Evolutionary conservation across 2,797 vertebrate species (phyloP), one percentile per base, ranked within the genome.

Genomic region (Macroramphosus scolopax): DNA sequence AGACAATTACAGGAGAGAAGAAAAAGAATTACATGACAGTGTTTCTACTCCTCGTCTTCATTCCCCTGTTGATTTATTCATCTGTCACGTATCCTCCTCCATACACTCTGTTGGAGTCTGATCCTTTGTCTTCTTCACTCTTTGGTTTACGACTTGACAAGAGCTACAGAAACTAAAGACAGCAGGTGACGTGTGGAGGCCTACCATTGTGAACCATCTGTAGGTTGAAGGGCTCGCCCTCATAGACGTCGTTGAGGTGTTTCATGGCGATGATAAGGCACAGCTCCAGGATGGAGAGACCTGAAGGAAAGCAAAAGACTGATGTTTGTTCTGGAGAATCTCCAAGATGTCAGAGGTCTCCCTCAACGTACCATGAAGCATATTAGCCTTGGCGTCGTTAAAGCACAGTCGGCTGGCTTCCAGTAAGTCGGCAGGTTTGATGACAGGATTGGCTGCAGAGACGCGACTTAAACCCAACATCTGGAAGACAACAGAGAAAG

Each of bases 191-290:
- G n/a, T n/a, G n/a, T n/a, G 24, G 1, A 0, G n/a, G 2, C 2
- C 2, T 72, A 99, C 97, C 97, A 0, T 98, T 98, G 85, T 97
- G 92, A 44, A 98, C 93, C 96, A 99, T 99, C 59, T 99, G 95
- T 69, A 98, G 94, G 78, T 99, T 99, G 80, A 98, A 99, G 0
- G 97, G 96, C 34, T 98, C 95, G 33, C 93, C 95, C 16, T 94
- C 92, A 1, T 98, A 97, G 50, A 94, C 86, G 12, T 98, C 95
- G 8, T 92, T 95, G 51, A 99, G 83, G 84, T 99, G 96, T 66
- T 98, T 99, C 93, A 98, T 99, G 61, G 96, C 93, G 41, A 99
- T 99, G 58, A 99, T 84, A 13, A 99, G 88, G 68, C 96, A 99
- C 60, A 98, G 83, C 82, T 99, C 96, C 77, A 99, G 80, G 55